Evolutionary conservation across 2,113 vertebrate genomes (phyloP).

Genomic region (Psilopsiagon aurifrons): DNA sequence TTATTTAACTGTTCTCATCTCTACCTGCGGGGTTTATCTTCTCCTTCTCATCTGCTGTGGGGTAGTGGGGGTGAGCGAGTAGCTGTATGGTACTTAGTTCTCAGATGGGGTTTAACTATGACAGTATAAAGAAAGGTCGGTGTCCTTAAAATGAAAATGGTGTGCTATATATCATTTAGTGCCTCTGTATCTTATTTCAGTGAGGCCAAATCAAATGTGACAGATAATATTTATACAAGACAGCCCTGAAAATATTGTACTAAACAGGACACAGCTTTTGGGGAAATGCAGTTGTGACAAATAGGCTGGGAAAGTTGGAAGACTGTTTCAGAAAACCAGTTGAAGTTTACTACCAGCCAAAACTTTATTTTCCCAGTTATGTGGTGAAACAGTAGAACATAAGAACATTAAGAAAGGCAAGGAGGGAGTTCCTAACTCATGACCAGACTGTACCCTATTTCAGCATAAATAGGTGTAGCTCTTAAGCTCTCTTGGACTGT

Average conservation of each 20-base stretch:
- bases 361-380: background rate
- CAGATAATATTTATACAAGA: background rate
- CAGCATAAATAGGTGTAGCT: background rate
- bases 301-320: background rate
- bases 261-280: fast-evolving
- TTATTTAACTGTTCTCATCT: background rate
- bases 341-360: background rate
- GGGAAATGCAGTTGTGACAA: background rate
- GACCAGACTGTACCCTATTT: background rate
- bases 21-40: background rate
- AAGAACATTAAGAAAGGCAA: background rate
- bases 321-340: background rate
- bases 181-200: background rate
- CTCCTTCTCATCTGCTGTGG: background rate
- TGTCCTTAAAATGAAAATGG: background rate
- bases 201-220: background rate
- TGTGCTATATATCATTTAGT: background rate
- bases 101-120: background rate
- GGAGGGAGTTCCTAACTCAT: background rate
- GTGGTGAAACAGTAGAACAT: background rate
- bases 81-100: background rate
- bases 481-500: background rate
- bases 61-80: background rate
- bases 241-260: background rate
- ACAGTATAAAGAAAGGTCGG: background rate